Evolutionary conservation across 2,113 vertebrate species (phyloP).

Genomic region (Riparia riparia): DNA sequence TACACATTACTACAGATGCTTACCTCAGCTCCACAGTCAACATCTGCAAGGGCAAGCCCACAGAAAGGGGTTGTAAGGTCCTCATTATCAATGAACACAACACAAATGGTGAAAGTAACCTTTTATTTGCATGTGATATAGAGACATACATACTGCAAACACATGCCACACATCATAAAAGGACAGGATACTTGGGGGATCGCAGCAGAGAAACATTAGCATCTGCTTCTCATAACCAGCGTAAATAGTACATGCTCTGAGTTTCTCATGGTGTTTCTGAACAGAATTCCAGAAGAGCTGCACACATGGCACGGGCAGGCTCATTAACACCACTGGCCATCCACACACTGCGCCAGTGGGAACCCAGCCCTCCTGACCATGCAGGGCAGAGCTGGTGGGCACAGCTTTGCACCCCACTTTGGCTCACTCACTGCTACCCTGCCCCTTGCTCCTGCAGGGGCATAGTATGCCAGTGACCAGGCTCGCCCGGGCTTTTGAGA

Average conservation of each 20-base stretch:
- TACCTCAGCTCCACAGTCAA: slow-evolving; percentile 59
- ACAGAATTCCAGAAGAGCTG: slow-evolving; percentile 35
- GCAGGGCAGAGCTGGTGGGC: neutral
- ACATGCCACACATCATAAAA: slow-evolving; percentile 78
- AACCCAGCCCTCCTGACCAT: neutral
- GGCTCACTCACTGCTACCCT: neutral
- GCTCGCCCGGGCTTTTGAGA: neutral
- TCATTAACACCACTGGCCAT: neutral
- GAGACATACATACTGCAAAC: slow-evolving; percentile 72
- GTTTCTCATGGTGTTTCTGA: slow-evolving; percentile 70
- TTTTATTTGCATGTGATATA: slow-evolving; percentile 76
- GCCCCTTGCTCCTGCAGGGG: neutral
- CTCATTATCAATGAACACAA: slow-evolving; percentile 76
- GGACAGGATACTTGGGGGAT: slow-evolving; percentile 74
- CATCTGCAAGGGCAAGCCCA: slow-evolving; percentile 69
- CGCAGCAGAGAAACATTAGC: slow-evolving; percentile 60
- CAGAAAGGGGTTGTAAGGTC: slow-evolving; percentile 69
- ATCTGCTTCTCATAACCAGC: slow-evolving; percentile 71
- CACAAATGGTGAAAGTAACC: slow-evolving; percentile 78
- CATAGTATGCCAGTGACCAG: neutral
- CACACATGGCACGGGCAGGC: slow-evolving; percentile 5
- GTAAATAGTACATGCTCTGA: slow-evolving; percentile 62
- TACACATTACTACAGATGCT: slow-evolving; percentile 53
- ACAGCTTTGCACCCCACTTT: neutral
- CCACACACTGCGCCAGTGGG: accelerated